These are phyloP conservation scores for Montipora foliosa DNA, from an alignment of 64 coral and sea anemone species.

Conservation along the genomic window DNA sequence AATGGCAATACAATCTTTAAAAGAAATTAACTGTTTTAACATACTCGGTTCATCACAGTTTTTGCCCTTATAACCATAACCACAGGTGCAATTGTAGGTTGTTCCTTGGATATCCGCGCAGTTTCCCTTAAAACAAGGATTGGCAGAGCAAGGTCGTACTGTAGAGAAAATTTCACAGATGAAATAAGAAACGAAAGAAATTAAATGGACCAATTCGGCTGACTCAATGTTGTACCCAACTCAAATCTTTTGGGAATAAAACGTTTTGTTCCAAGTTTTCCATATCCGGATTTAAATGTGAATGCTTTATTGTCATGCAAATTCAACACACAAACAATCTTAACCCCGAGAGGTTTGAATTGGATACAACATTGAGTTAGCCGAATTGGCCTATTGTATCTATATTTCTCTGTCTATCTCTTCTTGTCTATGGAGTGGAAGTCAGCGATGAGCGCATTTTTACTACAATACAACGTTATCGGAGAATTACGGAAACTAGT, in stretches of 20 bases:
- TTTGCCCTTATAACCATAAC: not conserved
- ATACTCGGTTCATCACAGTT: slow-evolving; percentile 4
- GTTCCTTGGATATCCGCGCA: not conserved
- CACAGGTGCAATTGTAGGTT: not conserved
- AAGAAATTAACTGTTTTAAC: not conserved
- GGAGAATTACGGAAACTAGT: no score
- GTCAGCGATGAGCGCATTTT: no score
- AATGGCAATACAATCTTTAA: not conserved
- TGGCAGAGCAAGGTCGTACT: slow-evolving; percentile 19
- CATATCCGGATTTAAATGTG: no score
- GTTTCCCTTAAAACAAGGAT: slow-evolving; percentile 1
- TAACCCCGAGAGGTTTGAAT: no score
- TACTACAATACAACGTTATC: no score
- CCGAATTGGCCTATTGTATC: no score
- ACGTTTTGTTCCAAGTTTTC: no score
- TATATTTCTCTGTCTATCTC: no score
- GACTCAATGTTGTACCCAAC: not conserved
- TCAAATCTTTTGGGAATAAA: not conserved
- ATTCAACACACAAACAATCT: no score
- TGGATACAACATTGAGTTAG: no score
- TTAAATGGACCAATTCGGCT: not conserved
- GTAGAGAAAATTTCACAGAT: not conserved
- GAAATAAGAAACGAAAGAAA: not conserved
- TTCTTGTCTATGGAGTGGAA: no score
- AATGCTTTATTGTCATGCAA: no score